phyloP scores from a whole-genome alignment of 2,888 invertebrate genomes.

The Nowickia ferox region DNA sequence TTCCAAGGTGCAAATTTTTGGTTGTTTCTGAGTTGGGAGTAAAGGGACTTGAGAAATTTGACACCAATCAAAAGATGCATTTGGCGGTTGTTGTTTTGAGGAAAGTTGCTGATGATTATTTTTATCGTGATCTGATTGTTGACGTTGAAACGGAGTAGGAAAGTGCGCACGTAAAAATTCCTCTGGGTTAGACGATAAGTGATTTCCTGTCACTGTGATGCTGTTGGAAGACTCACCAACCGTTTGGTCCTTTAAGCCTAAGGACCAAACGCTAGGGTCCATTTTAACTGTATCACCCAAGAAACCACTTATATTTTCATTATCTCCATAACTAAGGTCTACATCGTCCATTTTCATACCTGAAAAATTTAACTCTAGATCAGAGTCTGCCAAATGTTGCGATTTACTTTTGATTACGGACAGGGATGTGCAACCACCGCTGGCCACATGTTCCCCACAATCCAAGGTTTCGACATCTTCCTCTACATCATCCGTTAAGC shows the following conservation, averaged over 20 bases:
- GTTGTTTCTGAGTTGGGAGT: constrained; percentile 64
- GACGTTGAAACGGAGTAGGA: constrained; percentile 77
- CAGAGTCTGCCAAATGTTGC: constrained; percentile 79
- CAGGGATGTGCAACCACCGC: constrained; percentile 50
- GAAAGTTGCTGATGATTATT: constrained; percentile 40
- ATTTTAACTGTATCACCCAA: constrained; percentile 75
- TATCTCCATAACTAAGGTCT: constrained; percentile 80
- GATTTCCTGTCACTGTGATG: constrained; percentile 50
- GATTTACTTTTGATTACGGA: constrained; percentile 59
- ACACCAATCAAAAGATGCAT: constrained; percentile 75
- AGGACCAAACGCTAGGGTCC: constrained; percentile 84
- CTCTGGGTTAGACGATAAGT: constrained; percentile 74
- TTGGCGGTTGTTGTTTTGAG: constrained; percentile 70
- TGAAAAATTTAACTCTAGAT: constrained; percentile 82
- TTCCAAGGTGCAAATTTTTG: constrained; percentile 82
- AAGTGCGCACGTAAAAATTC: constrained; percentile 79
- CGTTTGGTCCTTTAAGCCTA: constrained; percentile 74
- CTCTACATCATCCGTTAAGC: constrained; percentile 77
- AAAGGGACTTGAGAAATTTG: constrained; percentile 70
- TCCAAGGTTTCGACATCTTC: constrained; percentile 67
- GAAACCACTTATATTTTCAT: constrained; percentile 73
- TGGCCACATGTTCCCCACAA: constrained; percentile 21
- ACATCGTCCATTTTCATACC: constrained; percentile 82
- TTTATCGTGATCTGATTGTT: constrained; percentile 46
- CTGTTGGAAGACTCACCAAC: constrained; percentile 57